Evolutionary conservation across 2,797 vertebrate species (phyloP), one percentile per base, ranked within the genome.

Genomic region (Hoplostethus mediterraneus): DNA sequence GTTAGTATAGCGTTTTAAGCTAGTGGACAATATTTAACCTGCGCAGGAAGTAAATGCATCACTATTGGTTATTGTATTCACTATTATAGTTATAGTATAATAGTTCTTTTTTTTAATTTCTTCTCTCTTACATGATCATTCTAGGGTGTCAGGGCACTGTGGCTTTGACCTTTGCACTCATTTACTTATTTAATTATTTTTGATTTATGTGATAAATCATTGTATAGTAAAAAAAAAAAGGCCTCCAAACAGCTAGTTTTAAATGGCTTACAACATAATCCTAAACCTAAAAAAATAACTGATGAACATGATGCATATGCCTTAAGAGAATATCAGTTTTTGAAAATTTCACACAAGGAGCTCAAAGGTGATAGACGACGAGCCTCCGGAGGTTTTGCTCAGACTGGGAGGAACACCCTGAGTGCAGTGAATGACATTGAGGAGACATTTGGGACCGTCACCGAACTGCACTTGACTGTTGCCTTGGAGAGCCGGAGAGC

Each of bases 371-470:
- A 81, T 10, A 91, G 89, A 91, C 87, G 13, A 5, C 4, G 30
- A 64, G 42, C 55, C 80, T 82, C 83, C 6, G 49, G 83, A 11
- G 82, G 84, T 54, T 80, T 44, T 38, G 62, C 47, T 80, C 63
- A 71, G 71, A 69, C 55, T 56, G 47, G 53, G 73, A 53, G 75
- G 53, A 59, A 58, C 75, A 52, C 62, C 54, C 10, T 88, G 74
- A 89, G 87, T 79, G 85, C 75, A 86, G 86, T 59, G 75, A 83
- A 83, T 75, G 84, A 89, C 88, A 85, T 72, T 3, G 51, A 71
- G 64, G 21, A 71, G 64, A 73, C 90, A 62, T 57, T 30, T 49
- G 91, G 89, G 90, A 92, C 63, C 47, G 21, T 21, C 21, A 21
- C 21, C 21, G 63, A 47, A 80, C 73, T 76, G 64, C 77, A 77